A percentile compares a stretch with the other conserved stretches of the same genome.
phyloP scores from a whole-genome alignment of 2,113 vertebrate genomes.

The Silurus glanis region DNA sequence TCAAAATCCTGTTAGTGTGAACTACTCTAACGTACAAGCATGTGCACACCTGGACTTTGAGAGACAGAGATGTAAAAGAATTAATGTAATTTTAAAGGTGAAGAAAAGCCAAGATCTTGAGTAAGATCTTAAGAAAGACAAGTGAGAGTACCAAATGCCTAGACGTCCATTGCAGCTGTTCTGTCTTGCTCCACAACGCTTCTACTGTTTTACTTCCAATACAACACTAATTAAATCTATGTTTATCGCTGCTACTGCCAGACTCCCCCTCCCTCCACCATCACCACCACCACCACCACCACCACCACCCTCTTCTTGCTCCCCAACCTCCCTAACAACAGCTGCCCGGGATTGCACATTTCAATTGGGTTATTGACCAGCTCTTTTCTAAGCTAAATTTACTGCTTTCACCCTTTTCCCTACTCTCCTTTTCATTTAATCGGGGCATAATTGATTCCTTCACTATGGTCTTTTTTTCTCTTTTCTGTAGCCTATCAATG shows the following conservation, averaged over 20 bases:
- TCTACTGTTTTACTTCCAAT: slow-evolving; percentile 62
- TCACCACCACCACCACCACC: slow-evolving; percentile 39
- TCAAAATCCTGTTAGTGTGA: not conserved
- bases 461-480: slow-evolving; percentile 8
- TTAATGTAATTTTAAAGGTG: slow-evolving; percentile 12
- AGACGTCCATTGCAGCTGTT: slow-evolving; percentile 63
- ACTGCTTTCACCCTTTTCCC: slow-evolving; percentile 40
- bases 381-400: slow-evolving; percentile 52
- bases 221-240: slow-evolving; percentile 64
- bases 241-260: slow-evolving; percentile 56
- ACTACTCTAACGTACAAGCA: too few species aligned
- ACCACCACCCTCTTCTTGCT: slow-evolving; percentile 4
- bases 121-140: slow-evolving; percentile 26
- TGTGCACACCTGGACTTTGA: slow-evolving; percentile 33
- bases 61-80: not conserved
- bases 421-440: slow-evolving; percentile 43
- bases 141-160: slow-evolving; percentile 48
- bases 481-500: slow-evolving; percentile 17
- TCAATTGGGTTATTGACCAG: slow-evolving; percentile 46
- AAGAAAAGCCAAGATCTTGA: slow-evolving; percentile 25
- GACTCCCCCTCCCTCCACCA: slow-evolving; percentile 43
- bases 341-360: slow-evolving; percentile 30
- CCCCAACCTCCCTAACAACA: slow-evolving; percentile 26
- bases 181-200: slow-evolving; percentile 63
- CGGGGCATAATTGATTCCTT: slow-evolving; percentile 48